Percentiles rank a stretch among this genome's conserved stretches.
Evolutionary conservation across 2,113 vertebrate genomes (phyloP).

Genomic region (Cranoglanis bouderius): DNA sequence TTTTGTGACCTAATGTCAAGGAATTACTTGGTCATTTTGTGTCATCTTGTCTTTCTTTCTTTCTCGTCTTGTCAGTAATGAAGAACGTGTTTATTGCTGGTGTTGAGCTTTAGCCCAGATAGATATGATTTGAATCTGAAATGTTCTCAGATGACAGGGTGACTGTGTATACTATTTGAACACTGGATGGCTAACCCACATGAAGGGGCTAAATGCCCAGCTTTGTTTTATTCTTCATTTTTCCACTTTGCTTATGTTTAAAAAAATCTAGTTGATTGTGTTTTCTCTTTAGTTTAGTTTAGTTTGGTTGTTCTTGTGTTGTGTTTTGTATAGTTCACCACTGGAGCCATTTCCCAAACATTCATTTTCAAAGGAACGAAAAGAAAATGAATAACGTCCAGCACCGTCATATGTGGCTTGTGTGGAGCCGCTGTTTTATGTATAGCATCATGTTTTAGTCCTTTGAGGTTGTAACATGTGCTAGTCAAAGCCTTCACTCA

Average conservation of each 20-base stretch:
- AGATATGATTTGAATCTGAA: not conserved
- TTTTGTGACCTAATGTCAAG: not conserved
- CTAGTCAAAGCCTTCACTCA: not conserved
- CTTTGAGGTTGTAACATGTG: not conserved
- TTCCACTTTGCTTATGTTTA: not conserved
- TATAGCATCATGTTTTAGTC: not conserved
- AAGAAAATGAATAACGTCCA: not conserved
- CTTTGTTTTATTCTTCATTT: not conserved
- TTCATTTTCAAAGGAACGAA: not conserved
- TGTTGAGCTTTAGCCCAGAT: not conserved
- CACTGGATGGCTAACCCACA: not conserved
- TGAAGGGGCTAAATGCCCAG: not conserved
- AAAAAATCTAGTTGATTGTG: not conserved
- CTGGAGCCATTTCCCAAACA: conserved; percentile 14
- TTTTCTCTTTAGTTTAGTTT: conserved; percentile 1
- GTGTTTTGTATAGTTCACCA: not conserved
- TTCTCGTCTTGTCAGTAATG: not conserved
- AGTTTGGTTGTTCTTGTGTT: not conserved
- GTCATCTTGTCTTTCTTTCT: not conserved
- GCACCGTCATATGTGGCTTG: not conserved
- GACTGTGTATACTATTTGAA: conserved; percentile 4
- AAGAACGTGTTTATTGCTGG: not conserved
- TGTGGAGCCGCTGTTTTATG: not conserved
- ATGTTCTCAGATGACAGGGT: not conserved
- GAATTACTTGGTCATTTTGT: not conserved